phyloP scores from a whole-genome alignment of 2,797 vertebrate species.

The Brachyrhaphis roseni region DNA sequence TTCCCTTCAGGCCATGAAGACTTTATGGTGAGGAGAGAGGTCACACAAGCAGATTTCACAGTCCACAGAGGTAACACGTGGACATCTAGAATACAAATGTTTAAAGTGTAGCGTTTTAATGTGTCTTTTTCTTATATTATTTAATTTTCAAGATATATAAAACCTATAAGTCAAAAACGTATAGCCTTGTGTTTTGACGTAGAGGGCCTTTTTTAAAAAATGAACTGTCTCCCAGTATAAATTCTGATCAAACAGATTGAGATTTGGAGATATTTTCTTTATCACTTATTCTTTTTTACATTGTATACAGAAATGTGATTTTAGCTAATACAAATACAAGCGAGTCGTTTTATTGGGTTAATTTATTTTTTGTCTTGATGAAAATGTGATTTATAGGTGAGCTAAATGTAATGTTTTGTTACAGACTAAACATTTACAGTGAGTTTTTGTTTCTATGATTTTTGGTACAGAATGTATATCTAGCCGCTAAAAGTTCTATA shows the following conservation, averaged over 20 bases:
- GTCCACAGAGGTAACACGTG: conserved; percentile 55
- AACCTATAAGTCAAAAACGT: not conserved
- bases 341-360: not conserved
- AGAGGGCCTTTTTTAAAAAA: not conserved
- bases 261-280: not conserved
- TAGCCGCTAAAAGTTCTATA: not conserved
- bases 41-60: conserved; percentile 55
- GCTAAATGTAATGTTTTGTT: not conserved
- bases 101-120: not conserved
- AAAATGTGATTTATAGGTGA: not conserved
- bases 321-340: not conserved
- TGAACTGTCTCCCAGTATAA: not conserved
- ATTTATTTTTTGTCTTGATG: not conserved
- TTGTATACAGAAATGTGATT: not conserved
- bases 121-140: not conserved
- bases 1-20: conserved; percentile 52
- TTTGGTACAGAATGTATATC: not conserved
- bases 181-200: not conserved
- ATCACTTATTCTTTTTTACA: not conserved
- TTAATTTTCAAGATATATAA: not conserved
- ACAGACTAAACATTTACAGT: too few relatives aligned
- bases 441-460: not conserved
- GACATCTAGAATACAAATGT: not conserved
- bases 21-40: conserved; percentile 66
- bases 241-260: not conserved